Base-by-base conservation (phyloP, 2,888 invertebrate genomes). In the Chaetoderma sp. region DNA sequence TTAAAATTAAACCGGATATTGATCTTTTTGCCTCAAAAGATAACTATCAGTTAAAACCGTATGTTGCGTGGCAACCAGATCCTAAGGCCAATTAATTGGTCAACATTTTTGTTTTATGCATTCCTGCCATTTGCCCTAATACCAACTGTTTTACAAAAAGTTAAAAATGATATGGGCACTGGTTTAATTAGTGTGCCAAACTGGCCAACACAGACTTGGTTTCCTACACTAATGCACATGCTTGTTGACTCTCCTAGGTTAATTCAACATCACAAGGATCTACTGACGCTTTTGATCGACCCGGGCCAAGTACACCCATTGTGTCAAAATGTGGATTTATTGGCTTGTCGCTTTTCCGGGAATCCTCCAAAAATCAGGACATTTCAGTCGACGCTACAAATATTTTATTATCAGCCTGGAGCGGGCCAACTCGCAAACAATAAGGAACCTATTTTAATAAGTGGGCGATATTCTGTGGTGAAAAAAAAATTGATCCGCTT, bases 181-280 rank as follows among this genome's bases (percentile, higher is more conserved):
- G 60, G 16, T 5, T 36, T 60, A 2, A 16, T 50, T 2, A 44
- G 50, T 1, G 42, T 60, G 10, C 60, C 60, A 52, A 13, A 52
- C 39, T 52, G 60, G 60, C 50, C 50, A 33, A 52, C 60, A 23
- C 50, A 60, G 39, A 21, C 18, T 2, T 60, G 47, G 33, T 60
- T 49, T 30, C 49, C 60, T 18, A 4, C 21, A 42, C 1, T 39
- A 1, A 3, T 52, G 36, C 18, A 23, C 21, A 50, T 60, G 50
- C 39, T 60, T n/a, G 27, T 50, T 25, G 52, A 32, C 3, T 2
- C 23, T 1, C 59, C 59, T 4, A 16, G 25, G 4, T 21, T 16
- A 4, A 33, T 59, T 25, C 25, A 33, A 16, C 23, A 28, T n/a
- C 25, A 27, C 27, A 16, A 3, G 3, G 21, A 25, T 21, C 28